phyloP scores from a whole-genome alignment of 2,888 invertebrate species.

The Eupithecia pulchellata region DNA sequence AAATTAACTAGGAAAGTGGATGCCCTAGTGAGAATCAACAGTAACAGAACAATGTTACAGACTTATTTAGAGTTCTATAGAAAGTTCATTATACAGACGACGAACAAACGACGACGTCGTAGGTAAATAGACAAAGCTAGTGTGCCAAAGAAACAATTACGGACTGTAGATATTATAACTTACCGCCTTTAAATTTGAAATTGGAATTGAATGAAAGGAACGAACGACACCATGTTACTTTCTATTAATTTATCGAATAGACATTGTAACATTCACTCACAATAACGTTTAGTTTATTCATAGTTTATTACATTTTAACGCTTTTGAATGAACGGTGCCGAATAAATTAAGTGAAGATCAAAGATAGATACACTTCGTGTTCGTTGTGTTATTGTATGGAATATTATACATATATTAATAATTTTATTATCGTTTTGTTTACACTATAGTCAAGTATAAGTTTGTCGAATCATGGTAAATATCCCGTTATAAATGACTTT shows the following conservation, averaged over 20 bases:
- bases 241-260: conserved; percentile 1
- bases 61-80: background rate
- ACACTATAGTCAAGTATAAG: no score
- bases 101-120: background rate
- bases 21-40: background rate
- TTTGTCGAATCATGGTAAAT: no score
- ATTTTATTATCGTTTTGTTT: background rate
- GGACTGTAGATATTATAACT: conserved; percentile 1
- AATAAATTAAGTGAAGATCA: background rate
- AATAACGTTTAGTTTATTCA: background rate
- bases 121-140: conserved; percentile 3
- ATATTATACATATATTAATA: background rate
- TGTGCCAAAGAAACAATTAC: conserved; percentile 5
- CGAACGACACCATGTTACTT: background rate
- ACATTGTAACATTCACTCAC: background rate
- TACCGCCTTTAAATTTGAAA: background rate
- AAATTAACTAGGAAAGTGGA: no score
- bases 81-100: background rate
- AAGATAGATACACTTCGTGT: background rate
- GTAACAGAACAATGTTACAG: background rate
- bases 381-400: background rate
- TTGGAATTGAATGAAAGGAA: conserved; percentile 5
- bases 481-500: no score
- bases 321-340: background rate
- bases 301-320: background rate